Conservation (phyloP, 2,797 vertebrate genomes). For the Zalophus californianus region DNA sequence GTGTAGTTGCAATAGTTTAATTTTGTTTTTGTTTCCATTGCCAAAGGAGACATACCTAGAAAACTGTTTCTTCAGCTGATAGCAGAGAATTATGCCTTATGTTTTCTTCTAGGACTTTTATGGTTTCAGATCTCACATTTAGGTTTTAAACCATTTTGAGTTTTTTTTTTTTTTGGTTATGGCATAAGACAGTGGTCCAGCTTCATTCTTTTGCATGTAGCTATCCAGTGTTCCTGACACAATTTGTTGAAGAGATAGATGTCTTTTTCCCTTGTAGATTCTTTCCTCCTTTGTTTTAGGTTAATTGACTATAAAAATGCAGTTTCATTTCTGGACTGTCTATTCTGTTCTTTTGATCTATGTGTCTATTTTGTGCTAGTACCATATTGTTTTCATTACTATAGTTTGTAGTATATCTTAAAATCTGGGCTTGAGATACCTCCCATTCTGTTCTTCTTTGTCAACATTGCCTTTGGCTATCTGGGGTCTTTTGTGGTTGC, state of each 20-base stretch:
- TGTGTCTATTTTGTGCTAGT: neutral
- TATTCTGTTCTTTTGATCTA: neutral
- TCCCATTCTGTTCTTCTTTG: too few relatives aligned
- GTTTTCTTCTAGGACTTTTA: neutral
- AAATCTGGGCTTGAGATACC: neutral
- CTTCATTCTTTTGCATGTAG: neutral
- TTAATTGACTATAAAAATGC: neutral
- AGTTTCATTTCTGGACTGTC: neutral
- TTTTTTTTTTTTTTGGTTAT: neutral
- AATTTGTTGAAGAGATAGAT: neutral
- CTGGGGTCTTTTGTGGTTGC: too few relatives aligned
- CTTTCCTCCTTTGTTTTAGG: neutral
- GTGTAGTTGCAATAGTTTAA: neutral
- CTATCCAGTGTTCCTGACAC: neutral
- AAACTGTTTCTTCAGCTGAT: neutral
- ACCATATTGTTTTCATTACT: neutral
- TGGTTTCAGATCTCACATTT: neutral
- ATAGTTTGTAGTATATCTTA: neutral
- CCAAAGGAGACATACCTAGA: neutral
- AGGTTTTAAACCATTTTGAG: neutral
- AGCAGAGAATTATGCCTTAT: neutral
- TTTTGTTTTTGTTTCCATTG: neutral
- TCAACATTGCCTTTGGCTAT: too few relatives aligned
- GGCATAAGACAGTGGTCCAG: neutral
- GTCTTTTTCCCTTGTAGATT: neutral